Percentiles rank a stretch among this genome's conserved stretches.
Conservation (phyloP, 2,797 vertebrate species). For the Cottoperca gobio region DNA sequence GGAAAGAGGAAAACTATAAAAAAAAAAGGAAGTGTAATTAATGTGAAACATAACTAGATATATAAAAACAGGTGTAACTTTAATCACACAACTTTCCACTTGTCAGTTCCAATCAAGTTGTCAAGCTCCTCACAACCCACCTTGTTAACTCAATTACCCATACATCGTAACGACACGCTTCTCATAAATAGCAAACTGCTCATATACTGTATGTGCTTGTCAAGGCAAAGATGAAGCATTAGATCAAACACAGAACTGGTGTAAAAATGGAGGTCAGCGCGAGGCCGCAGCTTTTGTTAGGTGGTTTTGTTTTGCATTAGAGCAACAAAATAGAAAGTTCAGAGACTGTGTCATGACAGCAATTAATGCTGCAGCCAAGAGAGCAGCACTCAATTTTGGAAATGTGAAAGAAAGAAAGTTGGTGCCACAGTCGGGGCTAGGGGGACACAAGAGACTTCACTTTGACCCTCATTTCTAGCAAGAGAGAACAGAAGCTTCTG, state of each 20-base stretch:
- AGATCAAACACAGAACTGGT: not conserved
- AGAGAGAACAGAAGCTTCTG: not conserved
- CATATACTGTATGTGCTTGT: slow-evolving; percentile 14
- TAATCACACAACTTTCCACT: slow-evolving; percentile 35
- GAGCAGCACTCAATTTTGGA: not conserved
- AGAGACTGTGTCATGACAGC: not conserved
- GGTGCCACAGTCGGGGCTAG: not conserved
- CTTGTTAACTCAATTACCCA: slow-evolving; percentile 50
- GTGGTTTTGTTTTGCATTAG: not conserved
- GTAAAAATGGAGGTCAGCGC: not conserved
- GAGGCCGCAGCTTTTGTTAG: not conserved
- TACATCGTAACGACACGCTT: slow-evolving; percentile 26
- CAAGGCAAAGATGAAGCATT: not conserved
- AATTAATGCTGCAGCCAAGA: not conserved
- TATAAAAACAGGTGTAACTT: slow-evolving; percentile 19
- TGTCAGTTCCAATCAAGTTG: slow-evolving; percentile 50
- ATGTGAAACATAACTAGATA: not conserved
- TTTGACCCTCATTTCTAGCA: not conserved
- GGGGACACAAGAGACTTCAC: not conserved
- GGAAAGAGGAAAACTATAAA: not conserved
- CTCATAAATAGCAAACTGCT: slow-evolving; percentile 15
- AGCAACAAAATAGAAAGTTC: not conserved
- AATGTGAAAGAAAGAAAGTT: slow-evolving; percentile 1
- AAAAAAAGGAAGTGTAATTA: not conserved
- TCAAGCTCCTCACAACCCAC: slow-evolving; percentile 18